Percentiles rank a stretch among this genome's conserved stretches.
phyloP scores from a whole-genome alignment of 2,113 vertebrate genomes.

The Hepsetus odoe region DNA sequence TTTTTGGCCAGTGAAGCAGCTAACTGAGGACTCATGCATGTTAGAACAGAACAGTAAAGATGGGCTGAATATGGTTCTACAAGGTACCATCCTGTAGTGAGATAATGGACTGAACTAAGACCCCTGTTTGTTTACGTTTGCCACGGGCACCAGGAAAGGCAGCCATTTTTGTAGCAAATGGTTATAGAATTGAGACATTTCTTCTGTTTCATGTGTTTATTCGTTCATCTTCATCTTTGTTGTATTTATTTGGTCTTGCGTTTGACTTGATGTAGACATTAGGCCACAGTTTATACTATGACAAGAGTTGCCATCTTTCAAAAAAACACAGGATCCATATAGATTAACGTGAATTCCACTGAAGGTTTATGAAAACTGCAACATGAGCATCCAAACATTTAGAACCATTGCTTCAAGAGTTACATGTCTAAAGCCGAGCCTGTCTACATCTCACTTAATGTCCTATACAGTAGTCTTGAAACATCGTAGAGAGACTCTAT shows the following conservation, averaged over 20 bases:
- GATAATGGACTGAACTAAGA: not conserved
- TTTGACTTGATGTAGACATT: not conserved
- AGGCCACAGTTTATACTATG: not conserved
- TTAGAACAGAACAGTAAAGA: not conserved
- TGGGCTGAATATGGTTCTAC: not conserved
- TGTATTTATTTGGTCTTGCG: not conserved
- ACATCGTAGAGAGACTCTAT: conserved; percentile 44
- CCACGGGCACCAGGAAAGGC: not conserved
- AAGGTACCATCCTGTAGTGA: not conserved
- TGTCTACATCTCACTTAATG: conserved; percentile 10
- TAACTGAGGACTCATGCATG: not conserved
- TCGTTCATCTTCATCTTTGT: not conserved
- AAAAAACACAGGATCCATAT: not conserved
- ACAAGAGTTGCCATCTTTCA: not conserved
- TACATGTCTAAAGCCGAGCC: conserved; percentile 4
- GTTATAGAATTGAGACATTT: not conserved
- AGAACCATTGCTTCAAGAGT: conserved; percentile 2
- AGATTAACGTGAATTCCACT: not conserved
- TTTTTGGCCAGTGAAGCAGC: not conserved
- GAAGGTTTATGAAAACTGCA: not conserved
- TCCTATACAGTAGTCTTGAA: conserved; percentile 39
- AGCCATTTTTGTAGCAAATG: no score
- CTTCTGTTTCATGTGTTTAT: not conserved
- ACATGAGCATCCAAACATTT: not conserved
- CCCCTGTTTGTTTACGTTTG: not conserved